Base-by-base conservation (phyloP, 2,888 invertebrate genomes). In the Schizaphis graminum region DNA sequence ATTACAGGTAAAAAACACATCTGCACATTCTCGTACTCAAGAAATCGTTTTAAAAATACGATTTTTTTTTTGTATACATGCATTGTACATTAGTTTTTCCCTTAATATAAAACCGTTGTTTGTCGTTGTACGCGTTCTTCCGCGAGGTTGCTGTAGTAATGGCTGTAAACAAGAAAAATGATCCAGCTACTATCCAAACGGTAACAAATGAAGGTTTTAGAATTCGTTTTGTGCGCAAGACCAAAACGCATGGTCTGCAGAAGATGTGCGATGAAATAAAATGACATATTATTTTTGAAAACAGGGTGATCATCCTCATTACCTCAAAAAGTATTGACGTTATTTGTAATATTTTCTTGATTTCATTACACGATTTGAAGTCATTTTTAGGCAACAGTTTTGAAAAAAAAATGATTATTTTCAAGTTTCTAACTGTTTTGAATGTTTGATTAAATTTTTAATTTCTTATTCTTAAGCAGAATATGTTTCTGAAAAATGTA, bases 21-120 rank as follows among this genome's bases (percentile, higher is more conserved):
- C 8, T 47, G 92, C 61, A 87, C 86, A 86, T 86, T 86, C 86
- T 47, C 47, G 44, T 56, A 85, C 28, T 85, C 44, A 24, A 44
- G 41, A 56, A 85, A 91, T 77, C 49, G 77, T 91, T 77, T 57
- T 21, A 16, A 57, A 44, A 61, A 61, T 41, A 89, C 35, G 67
- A 41, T 47, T 53, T 53, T 57, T 61, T 57, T 35, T 91, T 89
- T 89, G 89, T 94, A 94, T 94, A 92, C 94, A 94, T 94, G 94
- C 91, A 94, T 94, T 89, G 67, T 94, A 91, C 93, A 93, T 88
- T 77, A 77, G 21, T 35, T 57, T 93, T 44, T 7, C 28, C 49
- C 85, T 85, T 89, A 92, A 88, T 21, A 90, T 89, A 84, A 89
- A 89, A 93, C 53, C 10, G 44, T 93, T 2, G 88, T 44, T 89